Evolutionary conservation across 2,113 vertebrate genomes (phyloP).

Genomic region (Gymnocephalus cernua): DNA sequence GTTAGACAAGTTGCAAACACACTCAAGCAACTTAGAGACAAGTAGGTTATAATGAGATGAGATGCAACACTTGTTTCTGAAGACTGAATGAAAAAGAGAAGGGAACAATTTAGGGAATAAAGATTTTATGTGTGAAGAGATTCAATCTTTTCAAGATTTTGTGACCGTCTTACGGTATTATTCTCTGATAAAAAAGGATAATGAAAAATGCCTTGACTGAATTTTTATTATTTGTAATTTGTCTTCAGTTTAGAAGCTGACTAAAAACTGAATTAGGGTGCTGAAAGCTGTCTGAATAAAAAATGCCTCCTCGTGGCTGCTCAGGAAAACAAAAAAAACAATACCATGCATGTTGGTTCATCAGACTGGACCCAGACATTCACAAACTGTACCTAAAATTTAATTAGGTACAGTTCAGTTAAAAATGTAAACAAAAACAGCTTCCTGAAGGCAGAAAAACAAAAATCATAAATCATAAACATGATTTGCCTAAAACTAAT

Average conservation of each 20-base stretch:
- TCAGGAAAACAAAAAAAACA: not conserved
- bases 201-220: not conserved
- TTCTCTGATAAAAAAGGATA: not conserved
- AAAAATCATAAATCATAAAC: too few species aligned
- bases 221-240: not conserved
- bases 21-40: not conserved
- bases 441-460: not conserved
- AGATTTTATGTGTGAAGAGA: not conserved
- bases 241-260: not conserved
- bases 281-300: not conserved
- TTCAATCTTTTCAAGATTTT: not conserved
- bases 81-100: conserved; percentile 8
- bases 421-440: not conserved
- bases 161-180: not conserved
- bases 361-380: not conserved
- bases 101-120: not conserved
- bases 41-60: not conserved
- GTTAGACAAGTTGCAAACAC: not conserved
- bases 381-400: not conserved
- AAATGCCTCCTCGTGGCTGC: not conserved
- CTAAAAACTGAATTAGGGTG: not conserved
- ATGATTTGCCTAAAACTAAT: not conserved
- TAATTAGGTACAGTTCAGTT: not conserved
- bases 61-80: not conserved
- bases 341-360: not conserved